These are phyloP conservation scores for Drosophila atroscutellata DNA, from an alignment of 2,888 invertebrate species.

Conservation along the genomic window DNA sequence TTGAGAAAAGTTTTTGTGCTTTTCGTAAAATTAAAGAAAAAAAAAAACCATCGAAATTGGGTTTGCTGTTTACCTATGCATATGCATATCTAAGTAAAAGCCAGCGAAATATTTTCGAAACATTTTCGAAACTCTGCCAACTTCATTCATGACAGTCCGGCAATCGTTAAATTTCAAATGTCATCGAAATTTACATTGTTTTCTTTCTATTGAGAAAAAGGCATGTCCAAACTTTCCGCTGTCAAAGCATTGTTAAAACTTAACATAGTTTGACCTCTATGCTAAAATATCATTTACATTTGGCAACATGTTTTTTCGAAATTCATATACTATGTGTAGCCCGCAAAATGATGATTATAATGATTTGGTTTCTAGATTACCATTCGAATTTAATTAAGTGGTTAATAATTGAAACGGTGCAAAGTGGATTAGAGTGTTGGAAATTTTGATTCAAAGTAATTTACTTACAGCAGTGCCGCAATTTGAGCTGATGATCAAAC, in stretches of 20 bases:
- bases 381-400: neutral
- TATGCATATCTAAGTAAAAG: neutral
- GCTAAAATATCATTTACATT: neutral
- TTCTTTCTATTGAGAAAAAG: neutral
- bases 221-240: neutral
- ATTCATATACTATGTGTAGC: neutral
- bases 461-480: neutral
- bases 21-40: neutral
- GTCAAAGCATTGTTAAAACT: neutral
- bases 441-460: conserved; percentile 5
- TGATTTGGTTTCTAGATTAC: neutral
- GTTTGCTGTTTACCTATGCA: neutral
- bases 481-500: conserved; percentile 2
- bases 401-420: neutral
- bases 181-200: neutral
- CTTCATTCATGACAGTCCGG: neutral
- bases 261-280: neutral
- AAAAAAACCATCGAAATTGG: neutral
- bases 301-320: neutral
- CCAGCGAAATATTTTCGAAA: neutral
- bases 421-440: conserved; percentile 6
- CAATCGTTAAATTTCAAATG: neutral
- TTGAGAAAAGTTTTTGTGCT: neutral
- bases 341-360: neutral
- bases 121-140: neutral